A percentile compares a stretch with the other conserved stretches of the same genome.
These are phyloP conservation scores for Embiotoca jacksoni DNA, from an alignment of 2,113 vertebrate species.

Conservation along the genomic window DNA sequence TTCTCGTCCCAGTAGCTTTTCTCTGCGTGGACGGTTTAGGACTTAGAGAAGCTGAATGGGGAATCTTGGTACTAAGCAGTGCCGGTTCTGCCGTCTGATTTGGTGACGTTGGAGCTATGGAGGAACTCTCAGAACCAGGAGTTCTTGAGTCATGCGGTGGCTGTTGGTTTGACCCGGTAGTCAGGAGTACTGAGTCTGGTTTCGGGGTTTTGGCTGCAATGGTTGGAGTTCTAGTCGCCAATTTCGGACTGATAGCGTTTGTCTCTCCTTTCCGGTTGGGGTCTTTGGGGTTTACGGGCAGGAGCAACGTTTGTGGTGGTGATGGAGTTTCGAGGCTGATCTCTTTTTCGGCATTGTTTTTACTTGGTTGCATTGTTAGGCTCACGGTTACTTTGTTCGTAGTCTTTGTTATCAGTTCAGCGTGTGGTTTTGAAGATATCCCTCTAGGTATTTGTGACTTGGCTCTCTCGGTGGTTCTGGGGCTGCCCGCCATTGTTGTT, in stretches of 20 bases:
- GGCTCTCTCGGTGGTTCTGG: background rate
- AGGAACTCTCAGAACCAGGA: background rate
- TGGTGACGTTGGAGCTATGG: background rate
- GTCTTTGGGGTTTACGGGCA: background rate
- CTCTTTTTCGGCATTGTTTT: slow-evolving; percentile 4
- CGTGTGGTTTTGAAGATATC: slow-evolving; percentile 1
- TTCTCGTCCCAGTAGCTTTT: background rate
- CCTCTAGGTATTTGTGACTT: background rate
- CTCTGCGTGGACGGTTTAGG: slow-evolving; percentile 33
- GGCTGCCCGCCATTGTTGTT: background rate
- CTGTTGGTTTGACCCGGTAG: background rate
- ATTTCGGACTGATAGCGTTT: slow-evolving; percentile 22
- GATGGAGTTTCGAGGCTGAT: background rate
- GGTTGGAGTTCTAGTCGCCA: background rate
- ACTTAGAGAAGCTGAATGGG: slow-evolving; percentile 14
- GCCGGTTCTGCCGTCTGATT: slow-evolving; percentile 4
- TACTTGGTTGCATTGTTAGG: slow-evolving; percentile 18
- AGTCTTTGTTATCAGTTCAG: slow-evolving; percentile 16
- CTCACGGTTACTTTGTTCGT: slow-evolving; percentile 14
- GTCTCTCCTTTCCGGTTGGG: slow-evolving; percentile 1
- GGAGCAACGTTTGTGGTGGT: background rate
- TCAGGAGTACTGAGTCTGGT: background rate
- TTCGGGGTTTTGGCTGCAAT: slow-evolving; percentile 5
- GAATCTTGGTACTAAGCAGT: background rate
- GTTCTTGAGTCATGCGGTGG: background rate